phyloP scores from a whole-genome alignment of 2,888 invertebrate species.

The Rhorus exstirpatorius region DNA sequence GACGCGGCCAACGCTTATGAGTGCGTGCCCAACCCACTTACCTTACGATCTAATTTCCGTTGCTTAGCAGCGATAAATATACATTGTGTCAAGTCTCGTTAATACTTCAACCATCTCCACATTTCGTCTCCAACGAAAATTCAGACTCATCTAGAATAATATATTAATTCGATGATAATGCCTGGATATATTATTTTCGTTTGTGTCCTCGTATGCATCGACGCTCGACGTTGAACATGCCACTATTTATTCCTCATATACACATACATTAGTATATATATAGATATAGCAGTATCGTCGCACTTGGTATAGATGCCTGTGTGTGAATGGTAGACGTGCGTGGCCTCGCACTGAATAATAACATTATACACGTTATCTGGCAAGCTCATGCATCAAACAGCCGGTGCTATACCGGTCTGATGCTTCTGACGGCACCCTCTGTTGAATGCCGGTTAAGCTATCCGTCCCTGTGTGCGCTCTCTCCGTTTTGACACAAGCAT shows the following conservation, averaged over 20 bases:
- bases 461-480: constrained; percentile 48
- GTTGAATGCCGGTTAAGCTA: constrained; percentile 58
- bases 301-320: constrained; percentile 16
- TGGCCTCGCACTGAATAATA: constrained; percentile 75
- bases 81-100: too few species aligned
- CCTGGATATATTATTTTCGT: neutral
- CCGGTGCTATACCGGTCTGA: constrained; percentile 68
- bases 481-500: constrained; percentile 69
- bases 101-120: too few species aligned
- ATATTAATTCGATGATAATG: too few species aligned
- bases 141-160: too few species aligned
- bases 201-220: neutral
- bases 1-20: neutral
- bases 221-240: neutral
- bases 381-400: constrained; percentile 78
- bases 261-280: neutral
- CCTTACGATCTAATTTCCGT: too few species aligned
- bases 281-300: constrained; percentile 8
- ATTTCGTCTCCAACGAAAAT: too few species aligned
- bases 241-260: too few species aligned
- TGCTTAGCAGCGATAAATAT: too few species aligned
- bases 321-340: constrained; percentile 59
- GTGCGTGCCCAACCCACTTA: too few species aligned
- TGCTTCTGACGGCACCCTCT: constrained; percentile 45
- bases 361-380: constrained; percentile 79